A percentile compares a stretch with the other conserved stretches of the same genome.
These are phyloP conservation scores for Tenthredo notha DNA, from an alignment of 2,888 invertebrate genomes.

Conservation along the genomic window DNA sequence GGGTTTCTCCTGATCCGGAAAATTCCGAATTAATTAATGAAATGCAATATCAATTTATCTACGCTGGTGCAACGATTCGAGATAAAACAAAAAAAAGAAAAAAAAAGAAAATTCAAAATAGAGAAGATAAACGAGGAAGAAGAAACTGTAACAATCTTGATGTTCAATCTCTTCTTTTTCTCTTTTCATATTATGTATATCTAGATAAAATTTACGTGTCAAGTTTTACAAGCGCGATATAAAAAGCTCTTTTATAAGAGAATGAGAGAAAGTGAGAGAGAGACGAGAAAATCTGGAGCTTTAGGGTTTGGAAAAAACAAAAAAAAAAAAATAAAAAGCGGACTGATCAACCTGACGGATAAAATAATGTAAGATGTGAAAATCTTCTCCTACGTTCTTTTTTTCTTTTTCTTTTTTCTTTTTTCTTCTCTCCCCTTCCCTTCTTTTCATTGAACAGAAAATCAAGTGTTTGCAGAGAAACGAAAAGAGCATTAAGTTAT, in stretches of 20 bases:
- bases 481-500: background rate
- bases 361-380: background rate
- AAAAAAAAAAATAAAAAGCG: background rate
- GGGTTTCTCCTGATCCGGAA: background rate
- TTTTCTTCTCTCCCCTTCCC: too few relatives aligned
- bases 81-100: background rate
- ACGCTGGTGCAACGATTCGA: background rate
- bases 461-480: background rate
- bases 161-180: background rate
- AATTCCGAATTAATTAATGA: background rate
- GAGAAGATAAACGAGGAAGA: background rate
- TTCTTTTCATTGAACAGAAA: background rate
- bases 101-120: background rate
- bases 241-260: background rate
- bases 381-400: background rate
- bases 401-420: background rate
- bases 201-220: constrained; percentile 3
- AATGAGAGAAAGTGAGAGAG: background rate
- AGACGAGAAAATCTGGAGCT: background rate
- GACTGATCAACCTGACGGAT: background rate
- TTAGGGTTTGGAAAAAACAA: background rate
- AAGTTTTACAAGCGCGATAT: background rate
- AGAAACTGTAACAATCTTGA: background rate
- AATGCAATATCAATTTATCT: background rate
- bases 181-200: background rate